Evolutionary conservation across 35 echinoderm and acorn worm species (phyloP).

Genomic region (Apostichopus parvimensis): DNA sequence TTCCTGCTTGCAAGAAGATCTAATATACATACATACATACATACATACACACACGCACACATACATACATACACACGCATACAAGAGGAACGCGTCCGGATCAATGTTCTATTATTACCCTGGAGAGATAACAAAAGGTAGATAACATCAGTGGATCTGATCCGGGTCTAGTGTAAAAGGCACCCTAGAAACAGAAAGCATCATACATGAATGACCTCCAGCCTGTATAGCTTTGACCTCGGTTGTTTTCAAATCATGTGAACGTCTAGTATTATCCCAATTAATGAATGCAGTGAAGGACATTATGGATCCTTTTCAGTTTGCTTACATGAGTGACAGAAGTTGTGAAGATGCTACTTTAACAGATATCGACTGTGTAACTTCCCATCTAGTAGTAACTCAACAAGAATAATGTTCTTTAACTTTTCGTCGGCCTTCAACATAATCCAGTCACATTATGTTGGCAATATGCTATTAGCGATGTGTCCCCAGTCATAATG

Average conservation of each 20-base stretch:
- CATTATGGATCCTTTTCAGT: not conserved
- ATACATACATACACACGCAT: no score
- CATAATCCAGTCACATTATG: not conserved
- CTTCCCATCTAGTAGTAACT: not conserved
- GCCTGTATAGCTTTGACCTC: slow-evolving; percentile 31
- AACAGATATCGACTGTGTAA: not conserved
- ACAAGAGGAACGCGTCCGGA: no score
- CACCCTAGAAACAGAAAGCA: slow-evolving; percentile 12
- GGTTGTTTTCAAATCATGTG: slow-evolving; percentile 19
- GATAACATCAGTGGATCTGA: no score
- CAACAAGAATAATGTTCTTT: not conserved
- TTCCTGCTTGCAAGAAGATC: no score
- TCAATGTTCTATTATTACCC: no score
- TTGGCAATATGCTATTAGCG: no score
- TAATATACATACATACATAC: no score
- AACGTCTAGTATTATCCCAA: not conserved
- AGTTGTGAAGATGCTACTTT: no score
- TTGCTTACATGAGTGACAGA: slow-evolving; percentile 13
- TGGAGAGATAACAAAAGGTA: no score
- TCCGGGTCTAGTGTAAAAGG: not conserved
- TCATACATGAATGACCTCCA: slow-evolving; percentile 36
- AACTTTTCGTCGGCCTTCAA: slow-evolving; percentile 15
- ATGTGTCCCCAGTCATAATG: not conserved
- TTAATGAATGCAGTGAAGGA: not conserved
- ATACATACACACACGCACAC: no score